Evolutionary conservation across 2,888 invertebrate genomes (phyloP).

Genomic region (Pantelozetes paolii): DNA sequence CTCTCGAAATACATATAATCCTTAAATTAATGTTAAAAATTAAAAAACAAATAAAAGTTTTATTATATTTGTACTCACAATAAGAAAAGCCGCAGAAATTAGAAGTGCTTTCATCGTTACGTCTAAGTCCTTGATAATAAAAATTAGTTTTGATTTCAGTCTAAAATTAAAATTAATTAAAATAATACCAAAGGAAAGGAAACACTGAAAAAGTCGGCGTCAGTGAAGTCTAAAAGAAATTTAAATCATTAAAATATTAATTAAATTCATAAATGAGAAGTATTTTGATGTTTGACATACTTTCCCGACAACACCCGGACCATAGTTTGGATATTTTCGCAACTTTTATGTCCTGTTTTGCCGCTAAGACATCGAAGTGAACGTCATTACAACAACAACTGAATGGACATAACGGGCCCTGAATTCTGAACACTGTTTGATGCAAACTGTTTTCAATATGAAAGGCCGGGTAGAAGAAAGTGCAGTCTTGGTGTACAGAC

Average conservation of each 20-base stretch:
- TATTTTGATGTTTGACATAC: too few species aligned
- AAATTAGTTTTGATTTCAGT: too few species aligned
- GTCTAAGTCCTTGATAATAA: too few species aligned
- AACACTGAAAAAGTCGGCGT: slow-evolving; percentile 81
- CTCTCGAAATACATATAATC: too few species aligned
- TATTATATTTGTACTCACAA: too few species aligned
- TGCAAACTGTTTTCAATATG: not conserved
- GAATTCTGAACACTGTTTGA: slow-evolving; percentile 12
- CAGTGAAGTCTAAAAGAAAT: slow-evolving; percentile 61
- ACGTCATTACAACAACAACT: slow-evolving; percentile 59
- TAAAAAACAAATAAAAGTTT: too few species aligned
- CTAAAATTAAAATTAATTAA: too few species aligned
- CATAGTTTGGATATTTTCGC: slow-evolving; percentile 86
- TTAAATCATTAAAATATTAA: too few species aligned
- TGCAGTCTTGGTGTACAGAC: slow-evolving; percentile 49
- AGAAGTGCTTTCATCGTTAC: too few species aligned
- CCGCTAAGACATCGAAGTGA: slow-evolving; percentile 51
- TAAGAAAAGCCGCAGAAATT: too few species aligned
- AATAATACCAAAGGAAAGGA: slow-evolving; percentile 63
- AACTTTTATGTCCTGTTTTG: slow-evolving; percentile 69
- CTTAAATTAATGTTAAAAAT: too few species aligned
- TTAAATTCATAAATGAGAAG: too few species aligned
- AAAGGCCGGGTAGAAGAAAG: slow-evolving; percentile 10
- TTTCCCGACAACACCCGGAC: slow-evolving; percentile 73
- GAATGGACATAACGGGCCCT: slow-evolving; percentile 24